Percentiles rank a stretch among this genome's conserved stretches.
These are phyloP conservation scores for Nanger granti DNA, from an alignment of 2,113 vertebrate species.

Conservation along the genomic window DNA sequence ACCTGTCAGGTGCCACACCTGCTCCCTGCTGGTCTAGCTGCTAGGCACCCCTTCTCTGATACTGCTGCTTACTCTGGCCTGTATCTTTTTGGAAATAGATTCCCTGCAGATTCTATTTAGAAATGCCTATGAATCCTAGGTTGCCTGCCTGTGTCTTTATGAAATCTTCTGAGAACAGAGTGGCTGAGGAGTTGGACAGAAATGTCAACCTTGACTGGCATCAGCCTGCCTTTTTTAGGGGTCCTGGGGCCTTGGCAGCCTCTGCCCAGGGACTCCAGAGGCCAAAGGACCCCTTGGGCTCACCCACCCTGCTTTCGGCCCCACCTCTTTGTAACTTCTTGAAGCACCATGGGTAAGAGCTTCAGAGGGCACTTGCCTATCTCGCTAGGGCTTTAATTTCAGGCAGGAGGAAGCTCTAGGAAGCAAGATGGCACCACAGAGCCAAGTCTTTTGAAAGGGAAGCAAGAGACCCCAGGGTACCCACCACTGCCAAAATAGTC, in stretches of 20 bases:
- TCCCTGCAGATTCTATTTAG: not conserved
- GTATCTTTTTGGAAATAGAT: not conserved
- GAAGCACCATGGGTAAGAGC: not conserved
- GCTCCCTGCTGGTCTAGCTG: not conserved
- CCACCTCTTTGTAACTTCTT: not conserved
- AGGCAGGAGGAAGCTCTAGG: not conserved
- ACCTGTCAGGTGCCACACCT: not conserved
- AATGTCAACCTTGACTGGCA: not conserved
- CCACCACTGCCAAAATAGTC: not conserved
- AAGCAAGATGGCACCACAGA: not conserved
- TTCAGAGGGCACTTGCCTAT: not conserved
- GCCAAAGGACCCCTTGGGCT: not conserved
- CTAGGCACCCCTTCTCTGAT: not conserved
- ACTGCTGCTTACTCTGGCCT: not conserved
- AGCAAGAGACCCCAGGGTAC: conserved; percentile 10
- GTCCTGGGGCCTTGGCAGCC: not conserved
- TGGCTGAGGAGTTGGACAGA: not conserved
- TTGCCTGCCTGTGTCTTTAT: not conserved
- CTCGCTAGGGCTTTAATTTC: not conserved
- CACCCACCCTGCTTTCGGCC: not conserved
- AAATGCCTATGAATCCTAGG: not conserved
- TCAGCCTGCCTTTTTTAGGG: not conserved
- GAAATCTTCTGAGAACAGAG: not conserved
- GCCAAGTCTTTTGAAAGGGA: not conserved
- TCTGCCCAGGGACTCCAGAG: not conserved